Conservation (phyloP, 2,113 vertebrate species). For the Lynx canadensis region DNA sequence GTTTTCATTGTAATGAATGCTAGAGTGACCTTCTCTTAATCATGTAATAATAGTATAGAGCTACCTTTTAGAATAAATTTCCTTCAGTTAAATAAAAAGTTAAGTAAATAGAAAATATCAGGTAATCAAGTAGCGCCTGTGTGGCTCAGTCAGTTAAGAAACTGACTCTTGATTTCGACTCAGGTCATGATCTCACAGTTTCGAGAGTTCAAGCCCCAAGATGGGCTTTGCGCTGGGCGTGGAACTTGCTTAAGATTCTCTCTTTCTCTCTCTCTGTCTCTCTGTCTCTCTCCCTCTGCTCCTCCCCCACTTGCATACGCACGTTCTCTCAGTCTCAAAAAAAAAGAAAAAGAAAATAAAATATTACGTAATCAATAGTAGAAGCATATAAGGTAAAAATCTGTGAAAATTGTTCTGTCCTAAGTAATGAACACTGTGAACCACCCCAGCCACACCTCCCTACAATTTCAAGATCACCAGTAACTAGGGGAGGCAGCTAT, state of each 20-base stretch:
- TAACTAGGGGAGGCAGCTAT: background rate
- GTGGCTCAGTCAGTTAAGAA: too few species aligned
- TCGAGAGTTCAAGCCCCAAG: too few species aligned
- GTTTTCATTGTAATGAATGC: background rate
- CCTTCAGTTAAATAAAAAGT: background rate
- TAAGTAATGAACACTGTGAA: background rate
- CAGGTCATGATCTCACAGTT: too few species aligned
- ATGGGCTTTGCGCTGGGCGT: too few species aligned
- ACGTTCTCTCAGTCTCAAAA: too few species aligned
- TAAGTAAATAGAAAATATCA: background rate
- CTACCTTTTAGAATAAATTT: background rate
- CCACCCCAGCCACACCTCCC: background rate
- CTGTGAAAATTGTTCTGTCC: background rate
- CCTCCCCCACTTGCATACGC: too few species aligned
- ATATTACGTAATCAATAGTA: background rate
- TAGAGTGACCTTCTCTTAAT: background rate
- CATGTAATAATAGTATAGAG: background rate
- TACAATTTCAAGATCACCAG: background rate
- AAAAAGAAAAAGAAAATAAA: background rate
- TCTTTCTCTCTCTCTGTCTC: too few species aligned
- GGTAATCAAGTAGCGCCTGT: too few species aligned
- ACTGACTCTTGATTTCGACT: too few species aligned
- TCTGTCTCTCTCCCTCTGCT: too few species aligned
- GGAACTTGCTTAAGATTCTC: too few species aligned
- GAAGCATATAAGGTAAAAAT: background rate